These are phyloP conservation scores for Sparidentex hasta DNA, from an alignment of 2,797 vertebrate species.

Conservation along the genomic window DNA sequence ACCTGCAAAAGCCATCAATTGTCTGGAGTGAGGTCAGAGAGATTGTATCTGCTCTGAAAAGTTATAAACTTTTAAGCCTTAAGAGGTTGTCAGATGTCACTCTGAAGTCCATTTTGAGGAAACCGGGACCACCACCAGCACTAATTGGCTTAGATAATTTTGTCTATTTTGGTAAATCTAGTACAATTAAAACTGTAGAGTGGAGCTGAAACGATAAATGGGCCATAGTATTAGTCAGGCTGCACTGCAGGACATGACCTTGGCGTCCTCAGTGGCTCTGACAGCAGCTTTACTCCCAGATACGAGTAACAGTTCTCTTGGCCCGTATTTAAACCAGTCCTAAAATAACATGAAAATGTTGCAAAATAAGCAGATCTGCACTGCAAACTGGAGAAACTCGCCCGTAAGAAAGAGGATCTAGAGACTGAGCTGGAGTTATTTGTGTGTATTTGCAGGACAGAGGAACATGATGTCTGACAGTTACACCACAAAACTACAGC, in stretches of 20 bases:
- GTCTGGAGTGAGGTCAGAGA: background rate
- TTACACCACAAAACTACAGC: background rate
- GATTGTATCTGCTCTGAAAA: background rate
- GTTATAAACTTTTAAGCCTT: background rate
- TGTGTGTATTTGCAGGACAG: background rate
- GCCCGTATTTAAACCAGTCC: conserved; percentile 4
- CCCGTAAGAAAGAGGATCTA: background rate
- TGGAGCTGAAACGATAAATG: background rate
- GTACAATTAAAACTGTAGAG: background rate
- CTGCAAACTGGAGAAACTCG: conserved; percentile 2
- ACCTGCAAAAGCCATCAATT: background rate
- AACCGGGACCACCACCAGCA: background rate
- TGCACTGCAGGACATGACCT: conserved; percentile 11
- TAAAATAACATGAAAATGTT: conserved; percentile 11
- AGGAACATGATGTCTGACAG: background rate
- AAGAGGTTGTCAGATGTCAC: background rate
- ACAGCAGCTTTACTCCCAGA: background rate
- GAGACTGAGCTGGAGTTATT: background rate
- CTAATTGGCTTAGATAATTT: background rate
- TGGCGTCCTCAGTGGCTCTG: conserved; percentile 10
- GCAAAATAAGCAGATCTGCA: background rate
- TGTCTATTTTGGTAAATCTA: background rate
- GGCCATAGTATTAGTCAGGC: background rate
- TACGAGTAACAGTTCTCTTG: conserved; percentile 34
- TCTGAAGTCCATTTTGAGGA: background rate